phyloP scores from a whole-genome alignment of 2,113 vertebrate genomes.

The Ammodytes dubius region DNA sequence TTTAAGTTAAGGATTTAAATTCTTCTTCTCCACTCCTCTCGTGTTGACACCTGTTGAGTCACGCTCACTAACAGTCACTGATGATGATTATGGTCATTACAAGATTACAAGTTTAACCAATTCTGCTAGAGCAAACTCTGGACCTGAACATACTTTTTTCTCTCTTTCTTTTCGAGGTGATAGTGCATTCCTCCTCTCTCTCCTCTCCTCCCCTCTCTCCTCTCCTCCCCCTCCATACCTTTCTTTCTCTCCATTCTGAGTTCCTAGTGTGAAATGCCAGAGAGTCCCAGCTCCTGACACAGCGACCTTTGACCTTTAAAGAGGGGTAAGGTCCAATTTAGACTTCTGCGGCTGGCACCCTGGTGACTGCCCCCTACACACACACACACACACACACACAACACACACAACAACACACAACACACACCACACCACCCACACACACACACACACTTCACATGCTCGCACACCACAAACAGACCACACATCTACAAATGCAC shows the following conservation, averaged over 20 bases:
- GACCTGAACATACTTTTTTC: background rate
- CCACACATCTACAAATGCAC: background rate
- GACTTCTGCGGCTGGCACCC: constrained; percentile 51
- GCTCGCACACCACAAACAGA: constrained; percentile 36
- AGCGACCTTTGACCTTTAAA: constrained; percentile 65
- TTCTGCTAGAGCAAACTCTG: background rate
- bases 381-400: constrained; percentile 25
- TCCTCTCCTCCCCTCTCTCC: constrained; percentile 11
- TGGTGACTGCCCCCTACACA: constrained; percentile 54
- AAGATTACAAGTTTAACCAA: background rate
- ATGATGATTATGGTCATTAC: constrained; percentile 4
- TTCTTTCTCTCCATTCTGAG: constrained; percentile 27
- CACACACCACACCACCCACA: background rate
- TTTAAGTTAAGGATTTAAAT: background rate
- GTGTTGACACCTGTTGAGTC: constrained; percentile 5
- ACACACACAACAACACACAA: constrained; percentile 6
- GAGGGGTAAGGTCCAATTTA: constrained; percentile 63
- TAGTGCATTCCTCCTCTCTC: constrained; percentile 8
- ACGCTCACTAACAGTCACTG: background rate
- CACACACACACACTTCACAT: background rate
- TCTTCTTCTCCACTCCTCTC: background rate
- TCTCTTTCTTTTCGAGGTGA: constrained; percentile 9
- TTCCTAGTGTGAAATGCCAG: constrained; percentile 78
- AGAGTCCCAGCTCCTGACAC: constrained; percentile 60
- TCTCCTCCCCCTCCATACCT: background rate